Evolutionary conservation across 2,113 vertebrate species (phyloP), one percentile per base, ranked within the genome.

Genomic region (cattle (Bos taurus)): DNA sequence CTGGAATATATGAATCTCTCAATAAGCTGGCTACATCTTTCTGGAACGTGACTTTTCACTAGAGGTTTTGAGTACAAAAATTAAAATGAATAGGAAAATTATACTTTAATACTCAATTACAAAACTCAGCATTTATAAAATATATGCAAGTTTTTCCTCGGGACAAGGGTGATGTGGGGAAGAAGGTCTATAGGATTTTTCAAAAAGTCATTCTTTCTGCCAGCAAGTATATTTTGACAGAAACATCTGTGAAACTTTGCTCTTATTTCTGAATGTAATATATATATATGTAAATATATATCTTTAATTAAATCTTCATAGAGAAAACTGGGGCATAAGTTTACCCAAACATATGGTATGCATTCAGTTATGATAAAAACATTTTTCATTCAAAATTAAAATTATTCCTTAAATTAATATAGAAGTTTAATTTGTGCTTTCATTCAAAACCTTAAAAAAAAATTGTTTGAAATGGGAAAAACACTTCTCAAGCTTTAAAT

Each of bases 131-230:
- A n/a, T n/a, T 88, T 21, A 50, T 64, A 46, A 60, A 56, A 56
- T 33, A 82, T 4, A 50, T 13, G 7, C 7, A 93, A 21, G 3
- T 43, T 12, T 50, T 62, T 56, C 30, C 8, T 23, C 2, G 3
- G 67, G 17, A 67, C 4, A 46, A 1, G 25, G 2, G 0, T 46
- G 67, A 78, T 36, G 9, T 21, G 2, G 1, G 1, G 2, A 60
- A 43, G 16, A 43, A 88, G 1, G 7, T n/a, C 19, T 28, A 15
- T 36, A 48, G 19, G 12, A 21, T 4, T 60, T 57, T 57, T 57
- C 0, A 9, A 40, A 43, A 21, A 15, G 16, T 78, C 36, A 40
- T 5, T 56, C 26, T 64, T 15, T 67, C n/a, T 54, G 21, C 12
- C 7, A 40, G 26, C 25, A 56, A 26, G 14, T 28, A 4, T 86